phyloP scores from a whole-genome alignment of 2,797 vertebrate genomes.

The Pteronotus mesoamericanus region DNA sequence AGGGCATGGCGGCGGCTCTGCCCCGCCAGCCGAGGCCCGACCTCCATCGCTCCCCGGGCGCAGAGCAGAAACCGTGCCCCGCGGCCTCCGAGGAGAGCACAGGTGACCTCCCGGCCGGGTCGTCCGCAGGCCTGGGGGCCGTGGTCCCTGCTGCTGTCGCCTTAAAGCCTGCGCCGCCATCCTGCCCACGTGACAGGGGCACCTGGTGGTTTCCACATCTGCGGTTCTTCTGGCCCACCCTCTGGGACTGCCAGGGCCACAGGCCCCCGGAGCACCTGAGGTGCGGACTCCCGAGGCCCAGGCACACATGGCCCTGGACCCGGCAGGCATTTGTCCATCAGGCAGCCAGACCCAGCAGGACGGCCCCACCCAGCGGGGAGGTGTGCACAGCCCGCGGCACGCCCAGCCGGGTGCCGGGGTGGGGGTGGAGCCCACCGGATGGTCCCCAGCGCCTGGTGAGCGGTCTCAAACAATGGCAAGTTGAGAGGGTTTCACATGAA shows the following conservation, averaged over 20 bases:
- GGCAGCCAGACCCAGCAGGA: not conserved
- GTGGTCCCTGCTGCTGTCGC: fast-evolving
- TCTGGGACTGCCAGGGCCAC: fast-evolving
- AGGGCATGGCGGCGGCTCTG: not conserved
- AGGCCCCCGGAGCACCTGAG: fast-evolving
- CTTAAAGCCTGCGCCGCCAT: fast-evolving
- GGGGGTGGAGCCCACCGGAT: fast-evolving
- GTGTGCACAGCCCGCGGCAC: too few relatives aligned
- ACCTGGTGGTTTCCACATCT: fast-evolving
- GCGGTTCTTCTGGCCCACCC: not conserved
- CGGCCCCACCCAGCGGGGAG: fast-evolving
- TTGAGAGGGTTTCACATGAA: not conserved
- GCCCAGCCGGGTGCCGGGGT: fast-evolving
- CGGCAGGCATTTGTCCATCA: fast-evolving
- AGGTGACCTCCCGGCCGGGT: not conserved
- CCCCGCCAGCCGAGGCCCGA: fast-evolving
- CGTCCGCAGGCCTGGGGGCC: fast-evolving
- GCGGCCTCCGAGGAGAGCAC: fast-evolving
- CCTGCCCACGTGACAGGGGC: fast-evolving
- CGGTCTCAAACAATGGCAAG: not conserved
- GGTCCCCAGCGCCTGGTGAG: fast-evolving
- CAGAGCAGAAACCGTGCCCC: not conserved
- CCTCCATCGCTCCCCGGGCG: fast-evolving
- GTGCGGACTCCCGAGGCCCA: fast-evolving
- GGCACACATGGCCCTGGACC: fast-evolving